Evolutionary conservation across 2,888 invertebrate species (phyloP), one percentile per base, ranked within the genome.

Genomic region (Willowsia nigromaculata): DNA sequence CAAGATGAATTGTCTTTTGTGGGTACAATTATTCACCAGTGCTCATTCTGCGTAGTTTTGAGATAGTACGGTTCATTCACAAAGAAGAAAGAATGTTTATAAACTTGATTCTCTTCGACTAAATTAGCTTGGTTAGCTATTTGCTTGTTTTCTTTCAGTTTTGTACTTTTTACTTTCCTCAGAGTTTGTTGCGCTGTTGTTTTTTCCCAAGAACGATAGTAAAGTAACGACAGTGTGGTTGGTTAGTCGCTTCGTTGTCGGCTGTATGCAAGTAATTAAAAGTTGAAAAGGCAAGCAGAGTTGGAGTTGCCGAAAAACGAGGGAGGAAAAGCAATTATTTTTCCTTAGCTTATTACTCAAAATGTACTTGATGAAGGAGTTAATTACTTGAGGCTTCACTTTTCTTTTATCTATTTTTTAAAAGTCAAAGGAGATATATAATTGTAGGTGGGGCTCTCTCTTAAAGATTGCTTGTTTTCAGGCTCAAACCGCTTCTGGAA

Each of bases 321-420:
- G 85, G 85, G 85, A 78, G 85, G 85, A 85, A 85, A 85, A 78
- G 85, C 85, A 85, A 85, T 85, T 85, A 85, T 85, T 85, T 85
- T 85, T 78, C 78, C 78, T n/a, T 85, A 43, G 85, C 78, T 78
- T 86, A 86, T 86, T 86, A 80, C 80, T 86, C 86, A 86, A 86
- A 86, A 86, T 71, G 86, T 71, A 86, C 68, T 86, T 86, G 86
- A 86, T 86, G 86, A 86, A 86, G 86, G 86, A 86, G 86, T 86
- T 86, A 86, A 86, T 86, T 86, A 86, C 86, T 80, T 71, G 86
- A 80, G 86, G 80, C 86, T 86, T 86, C 80, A 81, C 80, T 74
- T 86, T 81, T 53, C 56, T 81, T 80, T 43, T 65, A 27, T 50
- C 47, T 80, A 15, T 78, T 65, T 76, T 50, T 62, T 50, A 65